A percentile compares a stretch with the other conserved stretches of the same genome.
Conservation (phyloP, 2,113 vertebrate genomes). For the Takifugu bimaculatus region DNA sequence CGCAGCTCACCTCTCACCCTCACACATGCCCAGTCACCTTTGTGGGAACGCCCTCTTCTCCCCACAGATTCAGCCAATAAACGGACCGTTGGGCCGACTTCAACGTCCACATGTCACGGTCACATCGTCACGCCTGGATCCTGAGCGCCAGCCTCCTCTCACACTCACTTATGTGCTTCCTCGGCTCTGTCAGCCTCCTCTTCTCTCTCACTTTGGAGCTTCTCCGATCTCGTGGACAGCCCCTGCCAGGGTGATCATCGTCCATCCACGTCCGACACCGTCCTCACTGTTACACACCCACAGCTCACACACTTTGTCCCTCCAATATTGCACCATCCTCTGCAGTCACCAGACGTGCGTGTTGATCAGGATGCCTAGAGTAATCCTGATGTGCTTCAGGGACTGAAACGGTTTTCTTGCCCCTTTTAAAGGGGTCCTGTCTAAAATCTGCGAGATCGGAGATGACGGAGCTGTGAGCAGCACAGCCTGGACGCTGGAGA, state of each 20-base stretch:
- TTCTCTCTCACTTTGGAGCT: slow-evolving; percentile 31
- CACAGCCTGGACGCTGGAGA: too few relatives aligned
- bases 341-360: too few relatives aligned
- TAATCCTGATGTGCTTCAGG: too few relatives aligned
- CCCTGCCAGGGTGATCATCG: slow-evolving; percentile 39
- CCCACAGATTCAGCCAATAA: not conserved
- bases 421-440: too few relatives aligned
- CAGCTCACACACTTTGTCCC: too few relatives aligned
- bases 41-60: not conserved
- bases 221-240: slow-evolving; percentile 39
- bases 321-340: too few relatives aligned
- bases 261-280: not conserved
- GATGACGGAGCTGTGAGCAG: too few relatives aligned
- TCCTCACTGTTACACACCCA: too few relatives aligned
- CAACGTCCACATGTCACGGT: slow-evolving; percentile 23
- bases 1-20: slow-evolving; percentile 52
- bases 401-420: too few relatives aligned
- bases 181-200: slow-evolving; percentile 13
- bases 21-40: slow-evolving; percentile 33
- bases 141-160: slow-evolving; percentile 25
- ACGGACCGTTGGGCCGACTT: too few relatives aligned
- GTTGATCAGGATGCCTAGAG: too few relatives aligned
- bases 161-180: slow-evolving; percentile 20
- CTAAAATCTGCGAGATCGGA: too few relatives aligned
- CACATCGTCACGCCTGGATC: slow-evolving; percentile 35